Conservation (phyloP, 2,888 invertebrate genomes). For the Acanthosepion esculentum region DNA sequence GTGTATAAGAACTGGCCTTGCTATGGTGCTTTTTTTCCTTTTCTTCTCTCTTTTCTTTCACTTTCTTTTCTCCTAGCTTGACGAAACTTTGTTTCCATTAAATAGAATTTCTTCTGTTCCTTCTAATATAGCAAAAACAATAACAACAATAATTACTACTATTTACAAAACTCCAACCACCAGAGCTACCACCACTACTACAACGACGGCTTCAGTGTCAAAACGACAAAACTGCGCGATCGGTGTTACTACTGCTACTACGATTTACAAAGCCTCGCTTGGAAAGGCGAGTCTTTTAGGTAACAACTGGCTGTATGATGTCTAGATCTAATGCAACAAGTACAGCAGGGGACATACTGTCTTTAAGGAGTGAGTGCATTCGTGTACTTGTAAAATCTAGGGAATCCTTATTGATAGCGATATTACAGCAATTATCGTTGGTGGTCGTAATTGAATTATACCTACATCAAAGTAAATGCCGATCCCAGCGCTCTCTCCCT, state of each 20-base stretch:
- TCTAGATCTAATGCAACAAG: not conserved
- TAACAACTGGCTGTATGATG: not conserved
- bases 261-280: not conserved
- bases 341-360: not conserved
- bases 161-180: not conserved
- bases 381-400: not conserved
- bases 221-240: not conserved
- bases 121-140: not conserved
- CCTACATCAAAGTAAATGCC: not conserved
- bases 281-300: not conserved
- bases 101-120: not conserved
- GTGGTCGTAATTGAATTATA: not conserved
- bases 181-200: not conserved
- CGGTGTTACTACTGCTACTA: not conserved
- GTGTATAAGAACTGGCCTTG: not conserved
- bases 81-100: not conserved
- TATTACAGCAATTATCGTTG: not conserved
- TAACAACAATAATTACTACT: not conserved
- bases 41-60: not conserved
- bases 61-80: not conserved
- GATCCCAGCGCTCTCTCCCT: not conserved
- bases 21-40: not conserved
- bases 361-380: not conserved
- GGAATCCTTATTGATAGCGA: not conserved
- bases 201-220: not conserved